Base-by-base conservation (phyloP, 2,113 vertebrate genomes). In the Struthio camelus region DNA sequence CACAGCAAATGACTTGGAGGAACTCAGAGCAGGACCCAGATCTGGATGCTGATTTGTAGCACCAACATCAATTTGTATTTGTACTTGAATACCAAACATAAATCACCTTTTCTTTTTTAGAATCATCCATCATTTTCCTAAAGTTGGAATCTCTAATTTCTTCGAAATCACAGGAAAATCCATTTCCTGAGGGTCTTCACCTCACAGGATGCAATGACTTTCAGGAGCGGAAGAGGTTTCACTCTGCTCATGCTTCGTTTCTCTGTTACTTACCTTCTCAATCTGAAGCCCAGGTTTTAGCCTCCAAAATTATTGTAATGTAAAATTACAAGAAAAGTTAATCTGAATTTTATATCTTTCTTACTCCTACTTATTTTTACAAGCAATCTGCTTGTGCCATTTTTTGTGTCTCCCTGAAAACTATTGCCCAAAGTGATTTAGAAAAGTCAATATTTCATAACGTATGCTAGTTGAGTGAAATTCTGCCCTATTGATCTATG, bases 401-500 rank as follows among this genome's bases (percentile, higher is more conserved):
- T 71, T 87, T 38, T 44, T 84, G 24, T 17, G 12, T 51, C 70
- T 82, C 1, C 5, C 73, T 81, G 65, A 78, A 87, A 89, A 56
- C 44, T 58, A 89, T 72, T 54, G 90, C 23, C 40, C 44, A 16
- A 4, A 58, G 50, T 11, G 54, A 79, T 79, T 83, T 65, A 67
- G 76, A 15, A 34, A 87, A 85, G 42, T 88, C 85, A 22, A 44
- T 85, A 42, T 40, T 79, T 94, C 71, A 71, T 56, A 86, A 51
- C 27, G 70, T 61, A 76, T 30, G 62, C 40, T 22, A 62, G 53
- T 5, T 56, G 62, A 85, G 50, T 73, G 85, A 80, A 87, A 89
- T 50, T 87, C 95, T 82, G 75, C 78, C 48, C 72, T 95, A 94
- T 85, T 70, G 86, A 93, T 92, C 86, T 91, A 66, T 77, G 72